Evolutionary conservation across 2,113 vertebrate genomes (phyloP).

Genomic region (Dermatemys mawii): DNA sequence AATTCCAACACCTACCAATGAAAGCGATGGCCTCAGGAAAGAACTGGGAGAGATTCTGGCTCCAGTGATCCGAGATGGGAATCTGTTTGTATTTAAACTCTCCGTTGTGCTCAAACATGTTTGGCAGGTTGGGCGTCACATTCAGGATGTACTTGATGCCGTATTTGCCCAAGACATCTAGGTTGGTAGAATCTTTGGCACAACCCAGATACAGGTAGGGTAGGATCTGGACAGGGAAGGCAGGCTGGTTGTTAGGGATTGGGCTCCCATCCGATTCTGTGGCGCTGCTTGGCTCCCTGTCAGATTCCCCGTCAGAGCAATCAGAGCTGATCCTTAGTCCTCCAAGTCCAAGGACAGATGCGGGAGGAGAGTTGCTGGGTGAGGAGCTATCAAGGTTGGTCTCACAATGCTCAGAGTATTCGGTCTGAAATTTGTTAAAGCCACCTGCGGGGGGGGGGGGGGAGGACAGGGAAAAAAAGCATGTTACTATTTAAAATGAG

Average conservation of each 20-base stretch:
- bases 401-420: conserved; percentile 97
- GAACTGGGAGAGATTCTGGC: conserved; percentile 99
- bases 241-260: conserved; percentile 91
- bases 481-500: conserved; percentile 2
- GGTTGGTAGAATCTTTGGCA: conserved; percentile 98
- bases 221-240: conserved; percentile 97
- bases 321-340: conserved; percentile 95
- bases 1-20: conserved; percentile 88
- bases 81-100: conserved; percentile 99
- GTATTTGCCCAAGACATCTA: conserved; percentile 95
- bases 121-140: conserved; percentile 98
- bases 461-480: not conserved
- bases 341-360: conserved; percentile 92
- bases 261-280: conserved; percentile 96
- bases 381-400: conserved; percentile 93
- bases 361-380: conserved; percentile 91
- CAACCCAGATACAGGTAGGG: conserved; percentile 98
- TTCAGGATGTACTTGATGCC: conserved; percentile 99
- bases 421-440: conserved; percentile 97
- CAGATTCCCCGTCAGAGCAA: conserved; percentile 95
- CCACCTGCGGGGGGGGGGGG: conserved; percentile 93
- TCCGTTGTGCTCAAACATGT: conserved; percentile 96
- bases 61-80: conserved; percentile 99
- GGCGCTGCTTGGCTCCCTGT: conserved; percentile 95
- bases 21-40: conserved; percentile 99